Conservation (phyloP, 2,888 invertebrate genomes). For the Atherix ibis region DNA sequence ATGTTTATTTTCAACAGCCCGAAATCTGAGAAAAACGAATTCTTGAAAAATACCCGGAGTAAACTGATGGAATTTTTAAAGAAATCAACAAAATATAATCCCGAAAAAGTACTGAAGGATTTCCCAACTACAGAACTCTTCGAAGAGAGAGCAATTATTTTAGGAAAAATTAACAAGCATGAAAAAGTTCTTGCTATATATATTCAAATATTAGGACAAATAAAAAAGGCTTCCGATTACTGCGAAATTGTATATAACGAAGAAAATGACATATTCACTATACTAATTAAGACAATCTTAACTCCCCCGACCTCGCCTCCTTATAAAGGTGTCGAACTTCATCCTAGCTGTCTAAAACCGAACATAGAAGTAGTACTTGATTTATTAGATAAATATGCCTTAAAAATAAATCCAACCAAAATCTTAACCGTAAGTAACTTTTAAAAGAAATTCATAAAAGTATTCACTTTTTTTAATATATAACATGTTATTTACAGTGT, state of each 20-base stretch:
- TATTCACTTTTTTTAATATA: neutral
- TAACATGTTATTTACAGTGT: too few relatives aligned
- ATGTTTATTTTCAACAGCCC: too few relatives aligned
- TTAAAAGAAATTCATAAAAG: too few relatives aligned
- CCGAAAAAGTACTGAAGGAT: constrained; percentile 71
- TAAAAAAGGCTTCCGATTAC: constrained; percentile 68
- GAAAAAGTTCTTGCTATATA: constrained; percentile 88
- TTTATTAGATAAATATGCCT: constrained; percentile 69
- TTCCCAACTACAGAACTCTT: constrained; percentile 73
- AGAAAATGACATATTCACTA: constrained; percentile 24
- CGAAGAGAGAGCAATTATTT: constrained; percentile 87
- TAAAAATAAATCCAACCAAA: constrained; percentile 67
- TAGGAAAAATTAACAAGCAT: constrained; percentile 79
- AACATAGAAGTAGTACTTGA: constrained; percentile 66
- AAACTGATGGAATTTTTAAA: constrained; percentile 65
- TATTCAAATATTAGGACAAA: constrained; percentile 72
- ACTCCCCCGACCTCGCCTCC: constrained; percentile 33
- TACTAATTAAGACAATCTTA: constrained; percentile 33
- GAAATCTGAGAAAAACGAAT: too few relatives aligned
- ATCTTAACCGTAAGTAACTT: constrained; percentile 34
- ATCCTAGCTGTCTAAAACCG: constrained; percentile 48
- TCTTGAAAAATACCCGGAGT: constrained; percentile 31
- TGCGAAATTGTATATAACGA: constrained; percentile 54
- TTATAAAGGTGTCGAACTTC: constrained; percentile 29
- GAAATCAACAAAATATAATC: constrained; percentile 63